These are phyloP conservation scores for Tichodroma muraria DNA, from an alignment of 2,113 vertebrate genomes.

Conservation along the genomic window DNA sequence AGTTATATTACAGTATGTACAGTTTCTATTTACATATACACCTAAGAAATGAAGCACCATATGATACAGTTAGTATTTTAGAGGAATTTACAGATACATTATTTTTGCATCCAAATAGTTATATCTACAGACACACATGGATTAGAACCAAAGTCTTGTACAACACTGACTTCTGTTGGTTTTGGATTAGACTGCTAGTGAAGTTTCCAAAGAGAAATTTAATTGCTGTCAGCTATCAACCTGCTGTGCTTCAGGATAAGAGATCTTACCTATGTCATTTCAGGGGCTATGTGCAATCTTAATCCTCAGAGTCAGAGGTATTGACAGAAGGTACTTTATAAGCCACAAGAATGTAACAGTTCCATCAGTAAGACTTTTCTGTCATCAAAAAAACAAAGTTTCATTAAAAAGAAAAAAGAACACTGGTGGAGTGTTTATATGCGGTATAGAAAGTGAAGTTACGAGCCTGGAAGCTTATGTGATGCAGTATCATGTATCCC, in stretches of 20 bases:
- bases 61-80: neutral
- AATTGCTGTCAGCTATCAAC: neutral
- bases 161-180: neutral
- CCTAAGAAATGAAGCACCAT: constrained; percentile 22
- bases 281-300: neutral
- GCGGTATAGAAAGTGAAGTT: neutral
- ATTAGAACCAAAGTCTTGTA: neutral
- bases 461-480: neutral
- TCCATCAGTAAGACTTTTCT: neutral
- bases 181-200: neutral
- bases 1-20: constrained; percentile 64
- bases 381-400: neutral
- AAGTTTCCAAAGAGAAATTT: neutral
- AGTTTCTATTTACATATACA: constrained; percentile 45
- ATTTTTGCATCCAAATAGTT: neutral
- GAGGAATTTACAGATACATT: constrained; percentile 20
- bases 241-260: neutral
- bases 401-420: neutral
- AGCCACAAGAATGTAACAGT: neutral
- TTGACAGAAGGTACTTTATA: neutral
- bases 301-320: neutral
- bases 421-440: neutral
- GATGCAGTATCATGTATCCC: neutral
- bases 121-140: neutral
- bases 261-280: neutral